Base-by-base conservation (phyloP, 2,113 vertebrate species). In the Antigone vipio region DNA sequence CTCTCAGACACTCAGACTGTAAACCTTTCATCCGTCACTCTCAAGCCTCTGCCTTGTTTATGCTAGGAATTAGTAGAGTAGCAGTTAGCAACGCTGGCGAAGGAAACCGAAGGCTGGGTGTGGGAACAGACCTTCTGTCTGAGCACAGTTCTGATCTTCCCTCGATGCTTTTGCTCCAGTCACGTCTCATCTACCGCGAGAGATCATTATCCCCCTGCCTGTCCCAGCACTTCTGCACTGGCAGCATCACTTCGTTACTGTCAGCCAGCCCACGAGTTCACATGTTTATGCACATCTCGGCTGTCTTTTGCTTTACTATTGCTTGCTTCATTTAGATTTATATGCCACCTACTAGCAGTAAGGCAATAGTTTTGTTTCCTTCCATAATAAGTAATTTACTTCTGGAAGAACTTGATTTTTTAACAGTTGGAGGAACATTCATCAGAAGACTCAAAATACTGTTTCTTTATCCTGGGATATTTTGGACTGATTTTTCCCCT, bases 101-200 rank as follows among this genome's bases (percentile, higher is more conserved):
- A 92, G 64, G 79, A 91, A 91, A 42, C 30, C 9, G 29, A 62
- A 92, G 71, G 49, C 34, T 81, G 60, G 10, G 34, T 64, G 69
- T 76, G 73, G 45, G 53, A 92, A 42, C n/a, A 73, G 40, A 9
- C 62, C 76, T 88, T 60, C 74, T 89, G 56, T 58, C 34, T 85
- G 66, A 66, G 34, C 49, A 78, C n/a, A 52, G 50, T 7, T 73
- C 68, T 72, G 19, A 34, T 40, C 62, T 60, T 47, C 38, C 20
- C 42, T 93, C 1, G 0, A 7, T 19, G 42, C n/a, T 52, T 30
- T 13, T 42, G 49, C 20, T 85, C 17, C 66, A 60, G 47, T 69
- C 73, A 20, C 0, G 0, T 68, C 59, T 86, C 52, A 63, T 91
- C 64, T 50, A 18, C 42, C 2, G 1, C 2, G 1, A 63, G 73